Base-by-base conservation (phyloP, 2,797 vertebrate genomes). In the Ctenosaura bakeri region DNA sequence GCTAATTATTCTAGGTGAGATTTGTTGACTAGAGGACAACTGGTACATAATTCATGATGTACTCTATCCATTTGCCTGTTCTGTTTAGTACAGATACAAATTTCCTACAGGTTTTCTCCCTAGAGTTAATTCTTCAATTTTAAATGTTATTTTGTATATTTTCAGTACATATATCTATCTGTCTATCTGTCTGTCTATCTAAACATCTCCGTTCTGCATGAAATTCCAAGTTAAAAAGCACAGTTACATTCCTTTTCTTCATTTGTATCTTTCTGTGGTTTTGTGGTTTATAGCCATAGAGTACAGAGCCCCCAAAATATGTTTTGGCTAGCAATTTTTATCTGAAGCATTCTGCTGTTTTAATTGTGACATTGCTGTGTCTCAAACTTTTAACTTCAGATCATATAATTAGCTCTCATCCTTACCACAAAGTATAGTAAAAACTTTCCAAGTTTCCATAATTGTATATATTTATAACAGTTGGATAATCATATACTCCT, bases 381-480 rank as follows among this genome's bases (percentile, higher is more conserved):
- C 86, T 94, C 64, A 85, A 69, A 26, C 71, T 62, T 50, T 76
- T 92, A 89, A 69, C n/a, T 13, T 35, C 59, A 88, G 12, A 86
- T 50, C 0, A 9, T 85, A 14, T 74, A 64, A 73, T 92, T 73
- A 76, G 14, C 91, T 26, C 9, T 74, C 12, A 54, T 26, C 42
- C 1, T 84, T 5, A 77, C 73, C 88, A 38, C 64, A 91, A 87
- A 92, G 29, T 56, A 29, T 6, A 91, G 38, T 56, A 81, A 66
- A 22, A 42, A 50, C 54, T 38, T 93, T 94, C 86, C n/a, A 78
- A n/a, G 69, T 88, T 88, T 50, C 46, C 88, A 0, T 92, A 89
- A 78, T 46, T 24, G 26, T 82, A 86, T 29, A 50, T 94, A 88
- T 93, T 88, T 91, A 87, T 90, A 90, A 69, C 50, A 81, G 54